Conservation (phyloP, 1,140 invertebrate species). For the Drosophila equinoxialis region DNA sequence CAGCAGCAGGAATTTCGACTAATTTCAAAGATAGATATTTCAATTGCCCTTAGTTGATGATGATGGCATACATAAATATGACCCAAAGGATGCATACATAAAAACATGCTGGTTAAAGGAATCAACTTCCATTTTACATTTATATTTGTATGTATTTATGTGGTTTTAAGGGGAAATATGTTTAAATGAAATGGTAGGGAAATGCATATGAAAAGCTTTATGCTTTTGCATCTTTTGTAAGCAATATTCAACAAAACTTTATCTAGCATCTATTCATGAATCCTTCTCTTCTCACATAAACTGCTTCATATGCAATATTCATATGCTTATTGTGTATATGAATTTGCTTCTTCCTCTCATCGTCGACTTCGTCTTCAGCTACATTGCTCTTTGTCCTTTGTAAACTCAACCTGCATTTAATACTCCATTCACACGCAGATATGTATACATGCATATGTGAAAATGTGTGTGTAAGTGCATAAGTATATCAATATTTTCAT, state of each 20-base stretch:
- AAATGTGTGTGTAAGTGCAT: neutral
- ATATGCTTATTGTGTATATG: constrained; percentile 21
- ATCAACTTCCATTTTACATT: neutral
- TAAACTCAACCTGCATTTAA: constrained; percentile 16
- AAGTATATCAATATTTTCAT: constrained; percentile 9
- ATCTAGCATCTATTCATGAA: constrained; percentile 35
- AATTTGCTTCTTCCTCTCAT: neutral
- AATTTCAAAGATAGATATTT: neutral
- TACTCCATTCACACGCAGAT: neutral
- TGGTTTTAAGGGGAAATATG: constrained; percentile 3
- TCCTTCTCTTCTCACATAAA: constrained; percentile 19
- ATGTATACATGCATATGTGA: neutral
- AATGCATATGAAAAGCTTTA: constrained; percentile 42
- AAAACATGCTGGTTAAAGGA: constrained; percentile 6
- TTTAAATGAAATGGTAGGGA: constrained; percentile 28
- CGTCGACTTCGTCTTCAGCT: neutral
- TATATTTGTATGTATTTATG: too few relatives aligned
- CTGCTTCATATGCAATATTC: constrained; percentile 31
- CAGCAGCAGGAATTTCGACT: neutral
- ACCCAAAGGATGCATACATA: neutral
- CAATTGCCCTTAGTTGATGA: neutral
- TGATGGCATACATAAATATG: neutral
- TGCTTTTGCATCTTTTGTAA: constrained; percentile 23
- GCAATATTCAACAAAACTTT: constrained; percentile 19
- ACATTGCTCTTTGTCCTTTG: constrained; percentile 3